Base-by-base conservation (phyloP, 2,113 vertebrate species). In the Fregetta grallaria region DNA sequence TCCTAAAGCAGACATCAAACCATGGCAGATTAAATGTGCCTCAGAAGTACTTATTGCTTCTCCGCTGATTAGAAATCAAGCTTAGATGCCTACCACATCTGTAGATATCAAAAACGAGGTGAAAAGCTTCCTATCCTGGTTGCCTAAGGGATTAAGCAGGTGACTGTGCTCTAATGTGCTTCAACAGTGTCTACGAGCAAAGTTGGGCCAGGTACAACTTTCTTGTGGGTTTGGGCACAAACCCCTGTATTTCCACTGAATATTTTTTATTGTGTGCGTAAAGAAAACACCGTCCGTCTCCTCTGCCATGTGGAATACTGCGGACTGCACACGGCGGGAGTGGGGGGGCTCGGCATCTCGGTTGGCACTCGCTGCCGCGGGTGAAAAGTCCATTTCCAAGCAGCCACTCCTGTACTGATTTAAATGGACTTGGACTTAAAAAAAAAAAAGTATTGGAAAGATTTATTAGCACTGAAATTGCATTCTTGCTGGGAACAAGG, bases 21-120 rank as follows among this genome's bases (percentile, higher is more conserved):
- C 36, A 13, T 1, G 6, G 50, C 27, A 25, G 56, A 58, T n/a
- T 23, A 76, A 71, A 52, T 1, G 25, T 34, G 42, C 77, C 14
- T 76, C 44, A 9, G 42, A 27, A 42, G 30, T 15, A 27, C 17
- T 49, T 7, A 10, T 9, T 49, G 23, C 63, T 63, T 25, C 56
- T 56, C 36, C 27, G 4, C 5, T 4, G 44, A 15, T 38, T 13
- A n/a, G 50, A 45, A 65, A 50, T 18, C 34, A 14, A 25, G 22
- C 36, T 26, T 18, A 15, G 71, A 13, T 44, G 22, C 36, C 21
- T 3, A n/a, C n/a, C 42, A 7, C 62, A 6, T 36, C 7, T 25
- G 23, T 5, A 47, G 38, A 9, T 40, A 22, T 0, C 3, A 1
- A 76, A 56, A 63, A 14, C 0, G 1, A 34, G 36, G 7, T 15